Base-by-base conservation (phyloP, 2,888 invertebrate genomes). In the Tupiocoris notatus region DNA sequence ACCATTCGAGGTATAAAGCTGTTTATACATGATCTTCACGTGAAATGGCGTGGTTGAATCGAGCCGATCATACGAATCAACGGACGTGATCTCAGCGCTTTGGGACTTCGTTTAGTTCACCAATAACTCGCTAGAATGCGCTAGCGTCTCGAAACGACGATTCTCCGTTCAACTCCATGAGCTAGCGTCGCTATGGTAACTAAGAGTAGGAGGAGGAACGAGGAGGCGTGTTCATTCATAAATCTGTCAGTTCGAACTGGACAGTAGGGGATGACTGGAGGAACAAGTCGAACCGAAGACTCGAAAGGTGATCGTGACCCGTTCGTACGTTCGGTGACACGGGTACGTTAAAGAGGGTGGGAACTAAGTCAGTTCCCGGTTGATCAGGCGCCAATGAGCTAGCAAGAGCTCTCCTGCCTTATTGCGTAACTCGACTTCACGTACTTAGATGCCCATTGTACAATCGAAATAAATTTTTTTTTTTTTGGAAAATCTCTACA, bases 171-270 rank as follows among this genome's bases (percentile, higher is more conserved):
- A 59, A 59, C 59, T 20, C 39, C 39, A 39, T 39, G 39, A 39
- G 12, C 39, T 39, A 39, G 6, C 3, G 12, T 39, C 39, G 3
- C 39, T 39, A 39, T 39, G 39, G 39, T 12, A 39, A 39, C 39
- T 3, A n/a, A 6, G 18, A n/a, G 66, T 24, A 7, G 66, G 54
- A 18, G n/a, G 59, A 25, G 23, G 65, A 2, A 21, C 6, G 56
- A n/a, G 70, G 20, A n/a, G 54, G 73, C 18, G 61, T 12, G 12
- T 70, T 73, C 73, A 73, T 73, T 73, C 73, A 73, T 73, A 73
- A 73, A 73, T 73, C 70, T 59, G 21, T 57, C 70, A 21, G 25
- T 18, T 18, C 18, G 22, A 16, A 56, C n/a, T 23, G 23, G 59
- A 63, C 39, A 7, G 39, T 3, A 39, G 39, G 39, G 39, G 39